These are phyloP conservation scores for Lepidurus couesii DNA, from an alignment of 1,140 invertebrate species.

Conservation along the genomic window DNA sequence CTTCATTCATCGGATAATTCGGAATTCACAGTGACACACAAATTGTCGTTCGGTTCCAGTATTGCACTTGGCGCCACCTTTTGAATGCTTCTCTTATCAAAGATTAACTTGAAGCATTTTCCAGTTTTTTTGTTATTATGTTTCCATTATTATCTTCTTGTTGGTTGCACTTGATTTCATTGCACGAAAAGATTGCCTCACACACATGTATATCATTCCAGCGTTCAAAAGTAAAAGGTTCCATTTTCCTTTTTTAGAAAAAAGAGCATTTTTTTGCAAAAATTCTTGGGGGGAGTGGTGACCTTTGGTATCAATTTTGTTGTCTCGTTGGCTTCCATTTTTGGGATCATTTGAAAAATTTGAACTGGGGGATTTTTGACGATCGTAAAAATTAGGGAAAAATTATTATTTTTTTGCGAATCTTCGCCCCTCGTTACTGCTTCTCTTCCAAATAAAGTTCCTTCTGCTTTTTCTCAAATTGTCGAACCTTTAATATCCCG, in stretches of 20 bases:
- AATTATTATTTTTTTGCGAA: neutral
- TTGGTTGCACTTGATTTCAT: constrained; percentile 14
- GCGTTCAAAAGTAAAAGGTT: neutral
- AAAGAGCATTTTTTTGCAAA: neutral
- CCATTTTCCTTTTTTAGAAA: neutral
- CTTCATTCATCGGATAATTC: neutral
- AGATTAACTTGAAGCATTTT: too few species aligned
- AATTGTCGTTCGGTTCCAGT: neutral
- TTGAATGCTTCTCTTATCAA: neutral
- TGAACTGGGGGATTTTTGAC: neutral
- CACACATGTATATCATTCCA: neutral
- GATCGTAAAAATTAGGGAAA: neutral
- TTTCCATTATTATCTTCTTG: neutral
- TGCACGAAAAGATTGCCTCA: constrained; percentile 18
- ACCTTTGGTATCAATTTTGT: constrained; percentile 14
- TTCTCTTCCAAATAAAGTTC: constrained; percentile 10
- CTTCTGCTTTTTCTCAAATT: neutral
- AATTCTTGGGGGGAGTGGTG: neutral
- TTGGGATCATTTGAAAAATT: neutral
- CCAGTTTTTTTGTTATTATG: neutral
- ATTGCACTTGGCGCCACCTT: constrained; percentile 8
- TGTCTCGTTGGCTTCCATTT: constrained; percentile 4
- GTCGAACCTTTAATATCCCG: neutral
- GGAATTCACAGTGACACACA: constrained; percentile 12
- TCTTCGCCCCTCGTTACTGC: neutral